phyloP scores from a whole-genome alignment of 2,113 vertebrate genomes.

The Sminthopsis crassicaudata region DNA sequence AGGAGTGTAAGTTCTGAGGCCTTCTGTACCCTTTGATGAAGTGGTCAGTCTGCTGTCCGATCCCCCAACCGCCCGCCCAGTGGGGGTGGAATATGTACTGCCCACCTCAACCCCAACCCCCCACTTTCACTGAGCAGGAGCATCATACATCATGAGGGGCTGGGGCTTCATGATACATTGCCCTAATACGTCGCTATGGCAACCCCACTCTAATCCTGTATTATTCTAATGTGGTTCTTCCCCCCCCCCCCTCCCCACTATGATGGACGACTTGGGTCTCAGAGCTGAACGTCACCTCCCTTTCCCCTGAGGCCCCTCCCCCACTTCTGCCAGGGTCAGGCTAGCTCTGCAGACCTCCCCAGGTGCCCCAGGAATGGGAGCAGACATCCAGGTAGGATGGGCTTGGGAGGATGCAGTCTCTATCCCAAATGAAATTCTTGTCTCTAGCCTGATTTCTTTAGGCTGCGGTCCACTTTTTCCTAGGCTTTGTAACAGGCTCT shows the following conservation, averaged over 20 bases:
- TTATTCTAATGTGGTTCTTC: slow-evolving; percentile 85
- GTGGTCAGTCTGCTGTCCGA: slow-evolving; percentile 58
- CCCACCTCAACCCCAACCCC: slow-evolving; percentile 68
- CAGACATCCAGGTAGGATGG: not conserved
- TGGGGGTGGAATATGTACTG: slow-evolving; percentile 60
- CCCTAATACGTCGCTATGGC: slow-evolving; percentile 87
- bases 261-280: slow-evolving; percentile 83
- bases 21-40: slow-evolving; percentile 49
- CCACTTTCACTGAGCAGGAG: slow-evolving; percentile 73
- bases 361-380: slow-evolving; percentile 46
- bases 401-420: not conserved
- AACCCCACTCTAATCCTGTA: slow-evolving; percentile 85
- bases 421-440: not conserved
- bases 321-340: not conserved
- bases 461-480: slow-evolving; percentile 29
- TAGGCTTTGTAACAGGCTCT: slow-evolving; percentile 3
- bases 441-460: slow-evolving; percentile 29
- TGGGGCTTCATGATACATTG: slow-evolving; percentile 85
- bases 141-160: slow-evolving; percentile 84
- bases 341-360: slow-evolving; percentile 32
- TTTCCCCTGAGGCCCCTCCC: slow-evolving; percentile 18
- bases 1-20: slow-evolving; percentile 34
- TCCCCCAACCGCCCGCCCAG: slow-evolving; percentile 44
- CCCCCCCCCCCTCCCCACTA: slow-evolving; percentile 70
- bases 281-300: slow-evolving; percentile 68